Evolutionary conservation across 2,888 invertebrate genomes (phyloP), one percentile per base, ranked within the genome.

Genomic region (Sthenelais limicola): DNA sequence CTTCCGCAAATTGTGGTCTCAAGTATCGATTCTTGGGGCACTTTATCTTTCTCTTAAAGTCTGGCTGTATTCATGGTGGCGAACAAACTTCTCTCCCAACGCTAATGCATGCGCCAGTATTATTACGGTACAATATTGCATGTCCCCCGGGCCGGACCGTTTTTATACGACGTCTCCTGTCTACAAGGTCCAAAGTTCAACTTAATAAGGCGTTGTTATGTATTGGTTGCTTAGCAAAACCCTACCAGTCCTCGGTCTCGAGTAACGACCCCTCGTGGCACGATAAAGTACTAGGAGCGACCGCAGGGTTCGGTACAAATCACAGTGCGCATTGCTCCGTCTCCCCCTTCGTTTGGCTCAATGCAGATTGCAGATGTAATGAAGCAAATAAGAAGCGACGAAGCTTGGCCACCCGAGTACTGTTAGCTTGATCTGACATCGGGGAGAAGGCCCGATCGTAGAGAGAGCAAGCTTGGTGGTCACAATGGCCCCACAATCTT

Each of bases 121-220:
- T 62, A 62, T 62, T 62, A 62, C 38, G 35, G 62, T n/a, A 43
- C 62, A 62, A 62, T 38, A 62, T 62, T 18, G 62, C 62, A 43
- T 62, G 62, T 62, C 9, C 62, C 26, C 21, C 38, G n/a, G n/a
- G n/a, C n/a, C n/a, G n/a, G 62, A 62, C 62, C 35, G 43, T 35
- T 43, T 43, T 62, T 62, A 38, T 62, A 62, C 38, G 12, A 43
- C 62, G 38, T 38, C 62, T 38, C 38, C 62, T 26, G 24, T 43
- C 35, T 62, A 62, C 62, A 62, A 18, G 62, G 62, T 43, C 62
- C 35, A 62, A 35, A 62, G 62, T 62, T 62, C 62, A 62, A 62
- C 62, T 62, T 62, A 62, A 62, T 62, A 62, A 62, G 62, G 43
- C 62, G 62, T 24, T 62, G 62, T 38, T 62, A 62, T 62, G 62